Percentiles rank a stretch among this genome's conserved stretches.
phyloP scores from a whole-genome alignment of 2,113 vertebrate species.

The Heteronetta atricapilla region DNA sequence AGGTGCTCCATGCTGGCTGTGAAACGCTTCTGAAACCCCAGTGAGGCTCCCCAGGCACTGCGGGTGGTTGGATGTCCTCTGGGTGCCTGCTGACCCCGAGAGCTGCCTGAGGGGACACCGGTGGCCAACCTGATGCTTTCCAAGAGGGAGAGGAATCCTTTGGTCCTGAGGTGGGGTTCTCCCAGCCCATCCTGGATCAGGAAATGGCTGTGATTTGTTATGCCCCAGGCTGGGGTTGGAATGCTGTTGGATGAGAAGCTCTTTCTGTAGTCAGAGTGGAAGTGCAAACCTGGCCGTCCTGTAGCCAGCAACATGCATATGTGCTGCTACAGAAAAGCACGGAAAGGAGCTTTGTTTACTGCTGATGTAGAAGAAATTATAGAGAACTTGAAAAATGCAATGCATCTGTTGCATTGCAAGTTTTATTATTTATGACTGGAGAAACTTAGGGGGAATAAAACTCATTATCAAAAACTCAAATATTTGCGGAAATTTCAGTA shows the following conservation, averaged over 20 bases:
- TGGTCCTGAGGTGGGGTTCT: accelerated
- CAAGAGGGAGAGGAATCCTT: accelerated
- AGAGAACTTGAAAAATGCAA: not conserved
- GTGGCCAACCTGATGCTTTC: not conserved
- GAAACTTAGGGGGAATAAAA: not conserved
- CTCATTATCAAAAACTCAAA: not conserved
- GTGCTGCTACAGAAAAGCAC: not conserved
- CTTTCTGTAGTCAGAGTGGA: not conserved
- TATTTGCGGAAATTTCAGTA: not conserved
- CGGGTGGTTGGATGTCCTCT: accelerated
- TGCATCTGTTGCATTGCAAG: not conserved
- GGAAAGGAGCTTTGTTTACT: not conserved
- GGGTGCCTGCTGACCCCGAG: not conserved
- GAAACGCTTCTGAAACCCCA: not conserved
- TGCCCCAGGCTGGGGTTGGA: not conserved
- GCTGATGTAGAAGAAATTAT: not conserved
- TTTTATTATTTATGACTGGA: not conserved
- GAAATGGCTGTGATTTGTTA: not conserved
- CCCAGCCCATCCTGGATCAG: too few species aligned
- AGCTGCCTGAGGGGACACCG: not conserved
- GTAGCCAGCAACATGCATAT: accelerated
- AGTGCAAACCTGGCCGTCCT: not conserved
- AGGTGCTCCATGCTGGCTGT: not conserved
- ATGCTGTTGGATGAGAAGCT: not conserved
- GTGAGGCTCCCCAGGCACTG: accelerated